These are phyloP conservation scores for Zaprionus davidi DNA, from an alignment of 1,140 invertebrate genomes.

Conservation along the genomic window DNA sequence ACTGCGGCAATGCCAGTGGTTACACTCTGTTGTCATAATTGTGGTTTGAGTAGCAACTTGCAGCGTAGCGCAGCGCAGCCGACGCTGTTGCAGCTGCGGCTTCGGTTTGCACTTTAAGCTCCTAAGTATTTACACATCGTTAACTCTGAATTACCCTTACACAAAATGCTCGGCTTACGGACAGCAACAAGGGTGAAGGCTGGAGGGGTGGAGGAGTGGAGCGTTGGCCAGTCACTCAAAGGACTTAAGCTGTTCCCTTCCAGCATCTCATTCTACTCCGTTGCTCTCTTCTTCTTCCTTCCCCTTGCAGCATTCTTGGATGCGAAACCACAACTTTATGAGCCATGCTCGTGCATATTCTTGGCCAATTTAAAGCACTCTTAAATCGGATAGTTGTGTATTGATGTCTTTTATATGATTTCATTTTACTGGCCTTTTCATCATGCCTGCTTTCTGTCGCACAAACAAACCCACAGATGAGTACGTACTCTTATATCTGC, in stretches of 20 bases:
- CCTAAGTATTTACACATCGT: constrained; percentile 80
- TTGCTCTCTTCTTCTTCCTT: background rate
- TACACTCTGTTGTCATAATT: constrained; percentile 65
- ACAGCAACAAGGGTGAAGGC: background rate
- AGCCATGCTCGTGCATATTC: constrained; percentile 75
- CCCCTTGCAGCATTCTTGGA: constrained; percentile 4
- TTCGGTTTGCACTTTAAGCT: constrained; percentile 61
- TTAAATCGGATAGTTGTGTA: constrained; percentile 77
- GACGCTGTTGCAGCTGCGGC: constrained; percentile 15
- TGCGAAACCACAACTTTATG: constrained; percentile 72
- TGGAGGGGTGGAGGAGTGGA: background rate
- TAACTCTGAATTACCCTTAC: constrained; percentile 68
- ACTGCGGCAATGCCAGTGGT: constrained; percentile 22
- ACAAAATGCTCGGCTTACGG: constrained; percentile 30
- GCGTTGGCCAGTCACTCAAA: constrained; percentile 22
- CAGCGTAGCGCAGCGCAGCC: background rate
- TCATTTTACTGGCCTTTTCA: constrained; percentile 56
- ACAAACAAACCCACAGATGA: constrained; percentile 12
- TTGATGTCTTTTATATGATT: constrained; percentile 79
- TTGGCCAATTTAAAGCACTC: constrained; percentile 74
- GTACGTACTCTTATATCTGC: background rate
- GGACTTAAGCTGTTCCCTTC: constrained; percentile 13
- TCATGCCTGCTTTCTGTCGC: constrained; percentile 51
- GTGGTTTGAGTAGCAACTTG: constrained; percentile 47
- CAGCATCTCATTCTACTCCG: background rate